phyloP scores from a whole-genome alignment of 2,113 vertebrate species.

The Nibea coibor region DNA sequence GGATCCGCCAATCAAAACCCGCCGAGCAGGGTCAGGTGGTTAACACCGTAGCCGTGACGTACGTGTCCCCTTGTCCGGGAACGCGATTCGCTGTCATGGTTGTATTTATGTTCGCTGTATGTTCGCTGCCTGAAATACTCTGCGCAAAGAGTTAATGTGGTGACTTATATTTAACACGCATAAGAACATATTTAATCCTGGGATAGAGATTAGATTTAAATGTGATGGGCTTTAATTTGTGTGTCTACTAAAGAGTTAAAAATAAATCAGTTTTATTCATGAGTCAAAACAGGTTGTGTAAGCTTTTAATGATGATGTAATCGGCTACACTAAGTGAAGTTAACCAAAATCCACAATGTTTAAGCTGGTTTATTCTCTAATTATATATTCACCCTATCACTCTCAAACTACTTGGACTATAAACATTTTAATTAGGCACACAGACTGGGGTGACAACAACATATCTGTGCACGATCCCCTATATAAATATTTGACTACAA shows the following conservation, averaged over 20 bases:
- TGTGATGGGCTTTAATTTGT: background rate
- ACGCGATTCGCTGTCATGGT: background rate
- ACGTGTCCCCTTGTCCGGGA: conserved; percentile 2
- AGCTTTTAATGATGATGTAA: background rate
- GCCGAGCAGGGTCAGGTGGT: conserved; percentile 43
- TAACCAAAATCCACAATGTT: background rate
- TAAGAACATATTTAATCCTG: background rate
- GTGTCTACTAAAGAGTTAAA: background rate
- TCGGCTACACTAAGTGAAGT: background rate
- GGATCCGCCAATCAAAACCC: conserved; percentile 50
- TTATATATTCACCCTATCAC: background rate
- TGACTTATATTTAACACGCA: background rate
- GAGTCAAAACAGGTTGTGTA: conserved; percentile 15
- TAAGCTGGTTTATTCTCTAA: background rate
- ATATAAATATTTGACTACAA: conserved; percentile 15
- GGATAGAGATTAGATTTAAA: background rate
- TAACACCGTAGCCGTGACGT: background rate
- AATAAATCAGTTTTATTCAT: background rate
- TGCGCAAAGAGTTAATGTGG: background rate
- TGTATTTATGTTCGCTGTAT: background rate
- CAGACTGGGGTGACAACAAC: background rate
- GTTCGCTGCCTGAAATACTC: background rate
- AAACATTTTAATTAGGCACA: background rate
- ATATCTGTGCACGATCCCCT: background rate
- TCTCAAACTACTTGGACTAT: background rate